Evolutionary conservation across 1,140 invertebrate genomes (phyloP), one percentile per base, ranked within the genome.

Genomic region (Planococcus citri): DNA sequence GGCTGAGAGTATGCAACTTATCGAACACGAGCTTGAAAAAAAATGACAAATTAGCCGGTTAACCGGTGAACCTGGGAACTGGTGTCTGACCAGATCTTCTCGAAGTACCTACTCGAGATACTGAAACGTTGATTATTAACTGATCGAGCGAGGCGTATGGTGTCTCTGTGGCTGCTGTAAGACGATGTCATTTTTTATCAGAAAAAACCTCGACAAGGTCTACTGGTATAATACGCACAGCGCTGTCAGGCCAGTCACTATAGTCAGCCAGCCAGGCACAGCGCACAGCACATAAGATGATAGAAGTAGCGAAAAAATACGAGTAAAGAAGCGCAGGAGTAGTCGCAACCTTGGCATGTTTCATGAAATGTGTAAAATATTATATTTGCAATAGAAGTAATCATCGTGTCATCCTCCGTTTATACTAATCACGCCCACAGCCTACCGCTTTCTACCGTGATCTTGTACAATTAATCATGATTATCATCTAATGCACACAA

Each of bases 381-480:
- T 64, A 64, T 64, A 64, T 64, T 64, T 64, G 60, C 60, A 64
- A 64, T 64, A 64, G 25, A 64, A 64, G 60, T 27, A 64, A 64
- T 64, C 60, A 64, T 64, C 60, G 17, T 64, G 60, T 64, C 60
- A 64, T 64, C 60, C 60, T 64, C 60, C 60, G 60, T 64, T 64
- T 64, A 64, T 64, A 64, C 60, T 64, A 64, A 64, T 64, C 60
- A 64, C 60, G 60, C 60, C 60, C 20, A 64, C 60, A 64, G 60
- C 25, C 60, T 27, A 27, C 60, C 20, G 60, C 60, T 64, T 64
- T 64, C 60, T 64, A 64, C 60, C 60, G 22, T 64, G 60, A 64
- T 64, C 60, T 64, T 25, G 60, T 64, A 64, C 60, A 64, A 64
- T 64, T 64, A 64, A 64, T 64, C 60, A 64, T 64, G 60, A 64